Conservation (phyloP, 1,140 invertebrate genomes). For the Euura lappo region DNA sequence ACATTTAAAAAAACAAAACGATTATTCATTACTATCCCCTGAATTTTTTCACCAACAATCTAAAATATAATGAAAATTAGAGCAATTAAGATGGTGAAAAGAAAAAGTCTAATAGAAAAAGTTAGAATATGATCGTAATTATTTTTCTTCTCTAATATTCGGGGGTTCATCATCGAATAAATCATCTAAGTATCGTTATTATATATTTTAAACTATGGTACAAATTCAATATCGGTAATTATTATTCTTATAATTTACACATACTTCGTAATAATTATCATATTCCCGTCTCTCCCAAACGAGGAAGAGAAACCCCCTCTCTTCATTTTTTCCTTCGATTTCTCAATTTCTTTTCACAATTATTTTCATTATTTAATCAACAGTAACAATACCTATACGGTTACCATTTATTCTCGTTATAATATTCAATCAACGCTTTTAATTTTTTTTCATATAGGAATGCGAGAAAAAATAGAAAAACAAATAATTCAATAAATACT, state of each 20-base stretch:
- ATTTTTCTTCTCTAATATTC: not conserved
- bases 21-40: conserved; percentile 17
- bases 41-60: not conserved
- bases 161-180: conserved; percentile 34
- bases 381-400: no score
- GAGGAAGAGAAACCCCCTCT: no score
- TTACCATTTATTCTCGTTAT: no score
- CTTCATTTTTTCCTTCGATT: not conserved
- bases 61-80: not conserved
- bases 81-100: conserved; percentile 10
- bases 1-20: not conserved
- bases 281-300: not conserved
- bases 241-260: not conserved
- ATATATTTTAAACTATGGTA: conserved; percentile 44
- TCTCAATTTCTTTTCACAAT: not conserved
- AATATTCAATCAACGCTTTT: no score
- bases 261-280: not conserved
- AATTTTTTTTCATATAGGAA: no score
- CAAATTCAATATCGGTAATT: conserved; percentile 33
- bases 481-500: no score
- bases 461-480: no score
- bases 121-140: conserved; percentile 28
- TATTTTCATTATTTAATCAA: no score
- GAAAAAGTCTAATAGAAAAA: conserved; percentile 47
- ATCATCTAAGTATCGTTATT: not conserved